Evolutionary conservation across 2,113 vertebrate genomes (phyloP).

Genomic region (Copsychus sechellarum): DNA sequence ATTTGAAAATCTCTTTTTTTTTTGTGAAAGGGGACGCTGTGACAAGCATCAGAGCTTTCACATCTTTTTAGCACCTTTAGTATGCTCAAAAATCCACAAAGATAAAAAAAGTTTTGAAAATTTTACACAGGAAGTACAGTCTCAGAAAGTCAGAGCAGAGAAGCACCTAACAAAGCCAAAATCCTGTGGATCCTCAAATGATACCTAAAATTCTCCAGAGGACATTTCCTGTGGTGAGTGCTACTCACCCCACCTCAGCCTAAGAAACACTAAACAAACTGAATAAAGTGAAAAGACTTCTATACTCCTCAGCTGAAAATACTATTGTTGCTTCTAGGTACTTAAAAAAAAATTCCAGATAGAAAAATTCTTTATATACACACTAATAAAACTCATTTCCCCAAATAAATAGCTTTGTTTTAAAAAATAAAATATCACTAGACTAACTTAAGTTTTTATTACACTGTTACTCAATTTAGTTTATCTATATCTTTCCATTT

Average conservation of each 20-base stretch:
- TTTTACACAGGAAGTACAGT: background rate
- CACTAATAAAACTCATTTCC: background rate
- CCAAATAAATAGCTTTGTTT: background rate
- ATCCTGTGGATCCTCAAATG: background rate
- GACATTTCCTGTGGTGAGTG: background rate
- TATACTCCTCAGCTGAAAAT: background rate
- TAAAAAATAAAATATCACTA: background rate
- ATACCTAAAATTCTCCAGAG: background rate
- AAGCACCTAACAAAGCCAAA: background rate
- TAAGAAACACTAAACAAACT: background rate
- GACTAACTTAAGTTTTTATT: background rate
- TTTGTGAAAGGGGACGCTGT: background rate
- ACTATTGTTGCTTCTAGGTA: background rate
- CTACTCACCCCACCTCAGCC: background rate
- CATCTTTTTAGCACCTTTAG: background rate
- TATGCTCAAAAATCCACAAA: background rate
- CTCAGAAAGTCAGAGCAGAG: background rate
- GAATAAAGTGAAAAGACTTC: background rate
- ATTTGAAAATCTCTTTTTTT: background rate
- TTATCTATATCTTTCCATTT: background rate
- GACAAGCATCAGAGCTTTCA: background rate
- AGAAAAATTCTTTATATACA: background rate
- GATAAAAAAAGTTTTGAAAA: rapidly evolving
- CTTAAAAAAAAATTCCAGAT: background rate
- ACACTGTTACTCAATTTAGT: background rate